Evolutionary conservation across 2,113 vertebrate genomes (phyloP), one percentile per base, ranked within the genome.

Genomic region (Phocoena phocoena): DNA sequence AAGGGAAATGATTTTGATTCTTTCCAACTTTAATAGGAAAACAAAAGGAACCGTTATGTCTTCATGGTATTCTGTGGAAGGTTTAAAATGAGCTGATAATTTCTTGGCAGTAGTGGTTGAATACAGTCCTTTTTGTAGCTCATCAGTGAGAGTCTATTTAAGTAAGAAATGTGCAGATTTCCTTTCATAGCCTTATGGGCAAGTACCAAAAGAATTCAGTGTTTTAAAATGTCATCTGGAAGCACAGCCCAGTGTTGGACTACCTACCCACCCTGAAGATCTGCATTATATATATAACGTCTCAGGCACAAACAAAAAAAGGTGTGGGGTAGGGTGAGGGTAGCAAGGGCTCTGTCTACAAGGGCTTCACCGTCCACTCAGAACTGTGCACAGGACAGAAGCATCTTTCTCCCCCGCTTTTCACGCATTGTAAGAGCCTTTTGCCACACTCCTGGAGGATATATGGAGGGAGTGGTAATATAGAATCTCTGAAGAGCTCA

Each of bases 1-100:
- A 89, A 93, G 15, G 28, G 12, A 93, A 80, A 12, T 96, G n/a
- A 89, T 94, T 93, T 93, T 93, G 17, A 73, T 96, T 86, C 67
- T 97, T 92, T 81, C n/a, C 73, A 88, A 41, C 63, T 81, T 92
- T 25, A 94, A 53, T 73, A 93, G 70, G 65, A 96, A 96, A 93
- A n/a, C 20, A 79, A 79, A 88, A 89, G 44, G 53, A 97, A 36
- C 38, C 6, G 11, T 93, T 23, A 38, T 90, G 18, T 94, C 44
- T 84, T 71, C 25, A 2, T 80, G 33, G 6, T 86, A 8, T 86
- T 93, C 95, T 92, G 2, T 88, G 28, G 31, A 95, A 70, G 31
- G 4, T 95, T 79, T 84, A 63, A 65, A 93, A 97, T 90, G 21
- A 67, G 14, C 28, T 88, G 26, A 36, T 96, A 53, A 86, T 33